phyloP scores from a whole-genome alignment of 2,113 vertebrate species.

The Malurus elegans region DNA sequence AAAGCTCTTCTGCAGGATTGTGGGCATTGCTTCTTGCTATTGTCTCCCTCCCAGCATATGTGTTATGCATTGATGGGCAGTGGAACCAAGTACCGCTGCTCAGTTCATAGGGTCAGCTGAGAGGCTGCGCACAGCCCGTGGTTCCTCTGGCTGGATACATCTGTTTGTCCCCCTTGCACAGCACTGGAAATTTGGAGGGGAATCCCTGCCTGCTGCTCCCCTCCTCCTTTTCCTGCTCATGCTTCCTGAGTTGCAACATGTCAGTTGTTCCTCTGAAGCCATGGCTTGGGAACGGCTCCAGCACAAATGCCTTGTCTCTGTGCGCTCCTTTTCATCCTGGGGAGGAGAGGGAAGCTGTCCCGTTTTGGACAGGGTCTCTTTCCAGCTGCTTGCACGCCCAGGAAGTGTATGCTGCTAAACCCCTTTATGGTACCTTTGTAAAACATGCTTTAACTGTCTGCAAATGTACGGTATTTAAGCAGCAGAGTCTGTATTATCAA shows the following conservation, averaged over 20 bases:
- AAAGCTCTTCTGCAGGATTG: not conserved
- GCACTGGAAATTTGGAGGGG: not conserved
- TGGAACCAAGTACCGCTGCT: not conserved
- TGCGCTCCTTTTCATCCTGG: accelerated
- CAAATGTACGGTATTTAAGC: not conserved
- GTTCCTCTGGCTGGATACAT: not conserved
- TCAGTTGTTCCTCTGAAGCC: not conserved
- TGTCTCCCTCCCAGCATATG: not conserved
- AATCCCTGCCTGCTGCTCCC: not conserved
- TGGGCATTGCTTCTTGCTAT: not conserved
- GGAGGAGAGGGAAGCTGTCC: not conserved
- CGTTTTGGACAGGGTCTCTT: accelerated
- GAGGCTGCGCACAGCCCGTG: not conserved
- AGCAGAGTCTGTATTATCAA: not conserved
- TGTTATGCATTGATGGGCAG: not conserved
- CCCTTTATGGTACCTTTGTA: not conserved
- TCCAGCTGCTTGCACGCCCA: accelerated
- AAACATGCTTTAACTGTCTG: not conserved
- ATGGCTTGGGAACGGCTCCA: not conserved
- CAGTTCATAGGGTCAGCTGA: not conserved
- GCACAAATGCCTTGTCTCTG: not conserved
- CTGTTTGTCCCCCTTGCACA: not conserved
- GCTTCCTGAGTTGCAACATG: not conserved
- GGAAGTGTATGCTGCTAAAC: not conserved
- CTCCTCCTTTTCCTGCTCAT: not conserved